These are phyloP conservation scores for Pachyramphus minor DNA, from an alignment of 2,113 vertebrate species.

Conservation along the genomic window DNA sequence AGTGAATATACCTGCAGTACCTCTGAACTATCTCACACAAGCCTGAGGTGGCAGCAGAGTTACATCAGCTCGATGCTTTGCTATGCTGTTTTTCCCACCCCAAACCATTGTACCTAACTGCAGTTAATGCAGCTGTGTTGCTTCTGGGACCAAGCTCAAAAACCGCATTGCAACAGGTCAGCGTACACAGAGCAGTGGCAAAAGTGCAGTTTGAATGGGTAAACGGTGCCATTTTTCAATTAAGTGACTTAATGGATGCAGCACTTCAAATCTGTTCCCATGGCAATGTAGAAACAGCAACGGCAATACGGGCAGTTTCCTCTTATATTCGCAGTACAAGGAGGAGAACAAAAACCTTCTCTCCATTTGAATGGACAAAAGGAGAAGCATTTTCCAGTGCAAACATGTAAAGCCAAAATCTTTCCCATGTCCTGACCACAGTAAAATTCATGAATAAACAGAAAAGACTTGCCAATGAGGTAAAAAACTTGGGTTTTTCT, in stretches of 20 bases:
- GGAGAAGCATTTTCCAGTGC: constrained; percentile 46
- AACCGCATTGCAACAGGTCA: background rate
- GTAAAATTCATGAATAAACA: constrained; percentile 65
- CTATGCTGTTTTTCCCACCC: background rate
- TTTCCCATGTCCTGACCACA: constrained; percentile 59
- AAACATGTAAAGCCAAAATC: constrained; percentile 59
- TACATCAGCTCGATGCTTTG: fast-evolving
- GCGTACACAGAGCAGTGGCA: background rate
- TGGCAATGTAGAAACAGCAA: constrained; percentile 47
- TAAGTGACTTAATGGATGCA: constrained; percentile 55
- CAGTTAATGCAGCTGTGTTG: background rate
- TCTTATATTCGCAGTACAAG: background rate
- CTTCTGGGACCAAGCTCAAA: background rate
- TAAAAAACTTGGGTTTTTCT: constrained; percentile 41
- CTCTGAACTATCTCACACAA: background rate
- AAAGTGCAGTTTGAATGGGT: background rate
- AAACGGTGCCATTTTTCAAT: constrained; percentile 40
- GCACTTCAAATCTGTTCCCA: constrained; percentile 61
- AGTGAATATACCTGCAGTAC: background rate
- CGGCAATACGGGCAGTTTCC: constrained; percentile 33
- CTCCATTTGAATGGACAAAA: constrained; percentile 61
- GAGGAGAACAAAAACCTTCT: constrained; percentile 58
- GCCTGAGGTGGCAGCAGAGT: background rate
- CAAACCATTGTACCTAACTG: background rate
- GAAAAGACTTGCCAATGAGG: constrained; percentile 43